These are phyloP conservation scores for Helicolenus hilgendorfi DNA, from an alignment of 2,797 vertebrate species.

Conservation along the genomic window DNA sequence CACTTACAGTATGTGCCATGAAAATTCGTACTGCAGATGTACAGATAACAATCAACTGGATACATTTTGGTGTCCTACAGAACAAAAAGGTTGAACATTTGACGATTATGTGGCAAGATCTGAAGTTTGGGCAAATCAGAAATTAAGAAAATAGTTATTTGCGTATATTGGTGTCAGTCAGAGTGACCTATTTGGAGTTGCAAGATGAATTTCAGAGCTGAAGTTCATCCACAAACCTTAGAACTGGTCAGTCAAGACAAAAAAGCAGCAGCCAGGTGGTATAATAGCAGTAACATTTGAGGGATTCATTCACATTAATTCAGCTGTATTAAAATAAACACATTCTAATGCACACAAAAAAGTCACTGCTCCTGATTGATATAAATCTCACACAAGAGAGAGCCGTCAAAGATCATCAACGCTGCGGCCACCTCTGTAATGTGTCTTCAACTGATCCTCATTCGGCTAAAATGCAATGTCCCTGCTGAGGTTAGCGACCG, in stretches of 20 bases:
- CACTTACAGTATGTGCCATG: background rate
- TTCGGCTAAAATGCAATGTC: conserved; percentile 64
- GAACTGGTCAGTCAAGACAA: background rate
- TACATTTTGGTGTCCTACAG: background rate
- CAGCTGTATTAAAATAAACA: background rate
- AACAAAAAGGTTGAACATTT: background rate
- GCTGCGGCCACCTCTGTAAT: conserved; percentile 35
- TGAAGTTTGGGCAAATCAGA: background rate
- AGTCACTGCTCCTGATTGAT: conserved; percentile 9
- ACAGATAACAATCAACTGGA: background rate
- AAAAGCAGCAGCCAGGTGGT: background rate
- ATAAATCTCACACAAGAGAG: conserved; percentile 19
- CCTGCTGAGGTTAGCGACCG: conserved; percentile 69
- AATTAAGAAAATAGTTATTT: background rate
- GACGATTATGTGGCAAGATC: background rate
- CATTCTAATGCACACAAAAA: background rate
- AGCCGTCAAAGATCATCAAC: conserved; percentile 37
- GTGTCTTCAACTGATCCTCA: conserved; percentile 55
- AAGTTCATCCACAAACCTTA: background rate
- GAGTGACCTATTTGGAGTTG: background rate
- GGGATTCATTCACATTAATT: background rate
- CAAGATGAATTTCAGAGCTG: background rate
- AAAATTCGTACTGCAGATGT: background rate
- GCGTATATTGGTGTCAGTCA: background rate
- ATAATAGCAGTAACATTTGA: background rate